A percentile compares a stretch with the other conserved stretches of the same genome.
phyloP scores from a whole-genome alignment of 2,113 vertebrate genomes.

The Notarius quadriscutis region DNA sequence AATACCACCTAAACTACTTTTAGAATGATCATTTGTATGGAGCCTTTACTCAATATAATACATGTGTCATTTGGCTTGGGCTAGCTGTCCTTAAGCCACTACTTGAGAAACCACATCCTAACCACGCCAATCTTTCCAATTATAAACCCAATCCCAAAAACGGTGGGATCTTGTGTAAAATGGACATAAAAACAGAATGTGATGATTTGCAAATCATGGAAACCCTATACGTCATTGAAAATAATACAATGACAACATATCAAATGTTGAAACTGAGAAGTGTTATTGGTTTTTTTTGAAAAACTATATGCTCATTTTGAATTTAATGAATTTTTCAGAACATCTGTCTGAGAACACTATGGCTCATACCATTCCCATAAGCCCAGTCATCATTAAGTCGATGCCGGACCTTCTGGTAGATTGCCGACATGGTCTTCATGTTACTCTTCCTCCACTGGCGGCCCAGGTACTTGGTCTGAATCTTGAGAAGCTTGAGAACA shows the following conservation, averaged over 20 bases:
- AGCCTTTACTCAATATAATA: neutral
- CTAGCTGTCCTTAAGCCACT: neutral
- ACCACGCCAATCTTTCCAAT: neutral
- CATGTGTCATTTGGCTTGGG: neutral
- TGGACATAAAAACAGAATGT: no score
- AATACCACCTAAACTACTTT: neutral
- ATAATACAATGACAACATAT: no score
- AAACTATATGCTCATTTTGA: no score
- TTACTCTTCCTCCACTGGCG: slow-evolving; percentile 84
- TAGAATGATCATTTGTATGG: neutral
- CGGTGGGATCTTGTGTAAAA: no score
- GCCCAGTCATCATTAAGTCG: slow-evolving; percentile 89
- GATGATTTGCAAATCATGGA: no score
- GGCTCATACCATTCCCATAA: slow-evolving; percentile 80
- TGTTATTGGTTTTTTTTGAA: no score
- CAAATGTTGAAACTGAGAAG: no score
- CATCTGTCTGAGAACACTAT: neutral
- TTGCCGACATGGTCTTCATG: slow-evolving; percentile 91
- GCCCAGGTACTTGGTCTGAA: slow-evolving; percentile 84
- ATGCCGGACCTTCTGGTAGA: slow-evolving; percentile 88
- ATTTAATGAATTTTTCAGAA: neutral
- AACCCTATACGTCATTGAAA: no score
- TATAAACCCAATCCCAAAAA: neutral
- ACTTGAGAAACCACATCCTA: neutral
- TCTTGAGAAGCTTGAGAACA: slow-evolving; percentile 87